phyloP scores from a whole-genome alignment of 2,113 vertebrate species.

The Oncorhynchus masou region DNA sequence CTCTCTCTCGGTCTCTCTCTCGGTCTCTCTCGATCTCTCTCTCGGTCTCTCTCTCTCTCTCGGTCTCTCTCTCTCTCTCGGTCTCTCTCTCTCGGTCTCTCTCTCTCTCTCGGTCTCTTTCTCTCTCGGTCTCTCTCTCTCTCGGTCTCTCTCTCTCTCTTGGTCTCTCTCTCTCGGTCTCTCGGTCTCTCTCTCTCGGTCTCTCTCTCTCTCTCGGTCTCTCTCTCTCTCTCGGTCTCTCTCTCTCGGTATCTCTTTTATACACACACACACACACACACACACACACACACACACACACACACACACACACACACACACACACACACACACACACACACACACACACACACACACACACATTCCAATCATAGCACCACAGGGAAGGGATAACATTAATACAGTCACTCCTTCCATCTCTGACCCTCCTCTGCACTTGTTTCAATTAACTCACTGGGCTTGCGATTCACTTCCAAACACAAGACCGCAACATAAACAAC shows the following conservation, averaged over 20 bases:
- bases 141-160: not conserved
- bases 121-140: not conserved
- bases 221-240: too few relatives aligned
- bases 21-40: not conserved
- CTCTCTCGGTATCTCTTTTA: not conserved
- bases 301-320: slow-evolving; percentile 22
- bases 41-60: not conserved
- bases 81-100: not conserved
- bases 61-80: too few relatives aligned
- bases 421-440: slow-evolving; percentile 24
- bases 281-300: slow-evolving; percentile 22
- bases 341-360: slow-evolving; percentile 19
- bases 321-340: slow-evolving; percentile 22
- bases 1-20: too few relatives aligned
- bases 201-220: rapidly evolving
- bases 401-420: slow-evolving; percentile 29
- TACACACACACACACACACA: slow-evolving; percentile 32
- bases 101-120: not conserved
- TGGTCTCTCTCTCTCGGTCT: not conserved
- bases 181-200: too few relatives aligned
- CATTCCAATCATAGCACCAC: slow-evolving; percentile 63
- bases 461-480: slow-evolving; percentile 29
- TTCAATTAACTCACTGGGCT: slow-evolving; percentile 58
- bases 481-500: not conserved
- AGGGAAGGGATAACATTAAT: slow-evolving; percentile 47